phyloP scores from a whole-genome alignment of 2,888 invertebrate species.

The Drosophila lacicola region DNA sequence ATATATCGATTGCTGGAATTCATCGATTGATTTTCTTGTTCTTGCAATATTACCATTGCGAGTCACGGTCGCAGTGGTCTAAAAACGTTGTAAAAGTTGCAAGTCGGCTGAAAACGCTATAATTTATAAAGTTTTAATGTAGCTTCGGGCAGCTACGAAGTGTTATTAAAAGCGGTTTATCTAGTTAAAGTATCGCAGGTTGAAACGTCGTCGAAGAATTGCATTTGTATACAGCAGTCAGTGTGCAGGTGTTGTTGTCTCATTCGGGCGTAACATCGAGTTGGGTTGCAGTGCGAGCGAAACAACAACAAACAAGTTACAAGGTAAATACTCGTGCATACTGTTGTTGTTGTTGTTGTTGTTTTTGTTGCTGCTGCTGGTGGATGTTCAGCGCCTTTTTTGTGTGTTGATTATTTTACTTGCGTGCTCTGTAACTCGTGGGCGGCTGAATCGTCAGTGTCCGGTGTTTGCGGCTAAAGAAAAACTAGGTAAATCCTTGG shows the following conservation, averaged over 20 bases:
- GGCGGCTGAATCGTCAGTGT: slow-evolving; percentile 58
- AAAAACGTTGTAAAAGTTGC: slow-evolving; percentile 42
- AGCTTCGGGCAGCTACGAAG: not conserved
- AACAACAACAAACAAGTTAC: slow-evolving; percentile 80
- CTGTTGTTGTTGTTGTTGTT: slow-evolving; percentile 60
- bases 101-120: slow-evolving; percentile 12
- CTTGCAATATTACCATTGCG: slow-evolving; percentile 44
- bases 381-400: slow-evolving; percentile 80
- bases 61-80: slow-evolving; percentile 44
- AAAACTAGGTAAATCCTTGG: slow-evolving; percentile 8
- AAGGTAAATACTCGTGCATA: slow-evolving; percentile 76
- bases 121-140: slow-evolving; percentile 7
- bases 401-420: slow-evolving; percentile 76
- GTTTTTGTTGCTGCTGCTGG: slow-evolving; percentile 61
- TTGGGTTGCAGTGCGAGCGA: slow-evolving; percentile 70
- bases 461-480: slow-evolving; percentile 23
- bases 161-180: slow-evolving; percentile 22
- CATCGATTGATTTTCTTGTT: slow-evolving; percentile 46
- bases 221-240: slow-evolving; percentile 66
- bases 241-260: slow-evolving; percentile 71
- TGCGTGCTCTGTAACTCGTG: slow-evolving; percentile 76
- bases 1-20: slow-evolving; percentile 18
- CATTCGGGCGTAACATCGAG: slow-evolving; percentile 62
- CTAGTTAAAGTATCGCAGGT: slow-evolving; percentile 30
- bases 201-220: slow-evolving; percentile 42